phyloP scores from a whole-genome alignment of 2,888 invertebrate genomes.

The Drosophila siamana region DNA sequence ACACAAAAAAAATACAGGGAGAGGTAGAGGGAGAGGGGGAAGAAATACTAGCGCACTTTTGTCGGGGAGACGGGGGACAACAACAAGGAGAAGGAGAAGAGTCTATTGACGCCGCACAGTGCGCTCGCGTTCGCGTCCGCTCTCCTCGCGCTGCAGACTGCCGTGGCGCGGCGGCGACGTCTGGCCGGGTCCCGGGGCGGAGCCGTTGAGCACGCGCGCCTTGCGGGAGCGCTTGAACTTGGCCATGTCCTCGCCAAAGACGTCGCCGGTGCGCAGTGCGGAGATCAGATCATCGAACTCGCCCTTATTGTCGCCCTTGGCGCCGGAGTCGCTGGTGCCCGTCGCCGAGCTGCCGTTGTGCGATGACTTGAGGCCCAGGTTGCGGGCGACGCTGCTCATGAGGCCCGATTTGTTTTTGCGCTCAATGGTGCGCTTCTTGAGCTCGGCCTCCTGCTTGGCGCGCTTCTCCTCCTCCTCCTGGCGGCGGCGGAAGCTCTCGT shows the following conservation, averaged over 20 bases:
- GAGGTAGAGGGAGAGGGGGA: conserved; percentile 1
- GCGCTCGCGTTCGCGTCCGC: conserved; percentile 87
- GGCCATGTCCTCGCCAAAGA: conserved; percentile 97
- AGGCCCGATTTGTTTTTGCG: conserved; percentile 93
- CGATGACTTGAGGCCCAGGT: conserved; percentile 88
- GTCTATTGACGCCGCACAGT: conserved; percentile 86
- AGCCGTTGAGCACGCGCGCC: conserved; percentile 87
- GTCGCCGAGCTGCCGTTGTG: conserved; percentile 62
- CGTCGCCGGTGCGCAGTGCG: conserved; percentile 96
- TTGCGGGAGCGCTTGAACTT: conserved; percentile 94
- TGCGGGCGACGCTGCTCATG: conserved; percentile 90
- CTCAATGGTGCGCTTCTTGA: conserved; percentile 94
- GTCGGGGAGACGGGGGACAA: not conserved
- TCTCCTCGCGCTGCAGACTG: conserved; percentile 88
- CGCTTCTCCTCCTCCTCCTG: conserved; percentile 96
- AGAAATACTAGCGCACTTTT: conserved; percentile 47
- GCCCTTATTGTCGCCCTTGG: conserved; percentile 88
- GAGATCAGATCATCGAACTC: conserved; percentile 99
- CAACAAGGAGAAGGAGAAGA: not conserved
- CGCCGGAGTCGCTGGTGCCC: conserved; percentile 79
- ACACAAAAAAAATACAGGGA: conserved; percentile 27
- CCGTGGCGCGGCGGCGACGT: conserved; percentile 89
- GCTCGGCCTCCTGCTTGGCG: conserved; percentile 94
- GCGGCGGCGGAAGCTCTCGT: conserved; percentile 92
- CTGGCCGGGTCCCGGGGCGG: conserved; percentile 81